Percentiles rank a stretch among this genome's conserved stretches.
Conservation (phyloP, 1,140 invertebrate species). For the Mamestra configurata region DNA sequence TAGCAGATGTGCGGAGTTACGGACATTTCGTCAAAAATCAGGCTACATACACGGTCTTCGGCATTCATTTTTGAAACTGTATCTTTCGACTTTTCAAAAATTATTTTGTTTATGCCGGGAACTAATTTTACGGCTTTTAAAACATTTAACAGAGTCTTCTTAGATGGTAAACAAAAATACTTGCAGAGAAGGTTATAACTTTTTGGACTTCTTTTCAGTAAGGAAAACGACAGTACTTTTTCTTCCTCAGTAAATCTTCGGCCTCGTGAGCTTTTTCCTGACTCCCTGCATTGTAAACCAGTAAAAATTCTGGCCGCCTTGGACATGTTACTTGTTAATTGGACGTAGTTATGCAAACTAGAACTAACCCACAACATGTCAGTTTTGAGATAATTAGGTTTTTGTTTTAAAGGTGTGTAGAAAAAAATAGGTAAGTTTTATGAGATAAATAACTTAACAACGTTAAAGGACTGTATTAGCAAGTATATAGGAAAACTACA, state of each 20-base stretch:
- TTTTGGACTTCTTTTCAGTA: constrained; percentile 6
- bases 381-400: no score
- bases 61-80: neutral
- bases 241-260: neutral
- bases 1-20: neutral
- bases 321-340: no score
- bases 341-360: no score
- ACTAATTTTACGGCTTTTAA: neutral
- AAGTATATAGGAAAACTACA: no score
- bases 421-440: no score
- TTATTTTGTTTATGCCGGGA: constrained; percentile 12
- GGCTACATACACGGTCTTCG: neutral
- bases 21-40: constrained; percentile 21
- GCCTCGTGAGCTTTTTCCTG: no score
- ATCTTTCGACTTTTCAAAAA: constrained; percentile 3
- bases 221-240: neutral
- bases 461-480: no score
- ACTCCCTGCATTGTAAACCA: no score
- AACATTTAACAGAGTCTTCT: neutral
- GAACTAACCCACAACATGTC: no score
- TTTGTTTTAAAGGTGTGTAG: no score
- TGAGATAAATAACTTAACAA: no score
- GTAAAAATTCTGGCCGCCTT: no score
- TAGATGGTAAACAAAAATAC: neutral
- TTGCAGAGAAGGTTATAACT: neutral